Conservation (phyloP, 2,888 invertebrate genomes). For the Hyles lineata region DNA sequence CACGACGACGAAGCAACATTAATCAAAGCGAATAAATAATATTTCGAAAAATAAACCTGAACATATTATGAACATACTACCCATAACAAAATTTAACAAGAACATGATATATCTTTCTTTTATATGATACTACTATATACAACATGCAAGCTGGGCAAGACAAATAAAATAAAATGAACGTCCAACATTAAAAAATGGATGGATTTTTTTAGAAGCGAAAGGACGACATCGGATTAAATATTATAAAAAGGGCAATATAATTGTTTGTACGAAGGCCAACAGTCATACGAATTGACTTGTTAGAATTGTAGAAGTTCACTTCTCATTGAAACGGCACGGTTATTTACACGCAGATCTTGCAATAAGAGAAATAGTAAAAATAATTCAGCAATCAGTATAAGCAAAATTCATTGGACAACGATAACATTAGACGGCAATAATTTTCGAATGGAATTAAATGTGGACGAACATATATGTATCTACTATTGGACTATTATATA, state of each 20-base stretch:
- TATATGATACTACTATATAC: conserved; percentile 74
- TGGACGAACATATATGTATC: conserved; percentile 78
- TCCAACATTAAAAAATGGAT: conserved; percentile 77
- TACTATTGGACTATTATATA: conserved; percentile 78
- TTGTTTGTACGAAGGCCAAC: conserved; percentile 60
- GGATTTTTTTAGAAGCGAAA: conserved; percentile 72
- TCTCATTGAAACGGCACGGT: conserved; percentile 33
- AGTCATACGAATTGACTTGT: conserved; percentile 67
- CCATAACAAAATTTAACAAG: conserved; percentile 80
- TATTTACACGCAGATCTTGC: conserved; percentile 49
- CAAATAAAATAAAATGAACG: conserved; percentile 70
- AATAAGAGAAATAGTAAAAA: conserved; percentile 59
- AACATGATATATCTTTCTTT: conserved; percentile 70
- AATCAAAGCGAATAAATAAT: conserved; percentile 51
- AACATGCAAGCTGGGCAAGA: conserved; percentile 82
- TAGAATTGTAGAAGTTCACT: conserved; percentile 49
- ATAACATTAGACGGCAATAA: conserved; percentile 77
- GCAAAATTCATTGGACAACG: conserved; percentile 74
- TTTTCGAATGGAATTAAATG: conserved; percentile 77
- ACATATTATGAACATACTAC: conserved; percentile 68
- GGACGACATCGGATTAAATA: conserved; percentile 68
- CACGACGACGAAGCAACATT: conserved; percentile 58
- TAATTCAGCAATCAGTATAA: conserved; percentile 61
- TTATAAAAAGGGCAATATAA: conserved; percentile 54
- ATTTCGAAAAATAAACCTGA: conserved; percentile 55